Evolutionary conservation across 1,140 invertebrate species (phyloP), one percentile per base, ranked within the genome.

Genomic region (Rhagoletis pomonella): DNA sequence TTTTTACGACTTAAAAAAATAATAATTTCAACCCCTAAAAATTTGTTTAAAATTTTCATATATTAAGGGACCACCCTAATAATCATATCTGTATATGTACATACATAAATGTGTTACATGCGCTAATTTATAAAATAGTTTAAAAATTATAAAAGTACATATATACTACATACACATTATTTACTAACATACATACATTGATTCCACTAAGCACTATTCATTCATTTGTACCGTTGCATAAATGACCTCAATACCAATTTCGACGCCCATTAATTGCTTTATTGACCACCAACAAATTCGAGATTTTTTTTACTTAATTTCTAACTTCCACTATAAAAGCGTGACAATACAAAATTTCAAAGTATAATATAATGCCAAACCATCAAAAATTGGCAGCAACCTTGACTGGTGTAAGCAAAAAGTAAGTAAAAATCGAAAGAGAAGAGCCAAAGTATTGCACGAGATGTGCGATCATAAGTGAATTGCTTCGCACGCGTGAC

Each of bases 221-320:
- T 44, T 17, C 14, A 14, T 73, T 73, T 47, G 39, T 73, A 10
- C 44, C 42, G 67, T 12, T 44, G 12, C 67, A 17, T 73, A 73
- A 73, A 73, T 73, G 67, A 73, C 67, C 67, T 73, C 67, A 73
- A 73, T 44, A 73, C 67, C 67, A 39, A 47, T 44, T 17, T 73
- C 2, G 42, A 73, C 67, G 67, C 67, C 67, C 67, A 47, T 42
- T 39, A 73, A n/a, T n/a, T 12, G 12, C 42, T 14, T 73, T 4
- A 2, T 2, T 4, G 14, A 73, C 12, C 44, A 10, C 39, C 39
- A 10, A 42, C 29, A 62, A 19, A 29, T 19, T 67, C 4, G 12
- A 29, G 10, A 29, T 39, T 67, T 39, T 73, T 39, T 42, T 7
- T 10, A 29, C 42, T 44, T 42, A 62, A 14, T 47, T 47, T n/a